Percentiles rank a stretch among this genome's conserved stretches.
Conservation (phyloP, 2,797 vertebrate genomes). For the Halcyon badia region DNA sequence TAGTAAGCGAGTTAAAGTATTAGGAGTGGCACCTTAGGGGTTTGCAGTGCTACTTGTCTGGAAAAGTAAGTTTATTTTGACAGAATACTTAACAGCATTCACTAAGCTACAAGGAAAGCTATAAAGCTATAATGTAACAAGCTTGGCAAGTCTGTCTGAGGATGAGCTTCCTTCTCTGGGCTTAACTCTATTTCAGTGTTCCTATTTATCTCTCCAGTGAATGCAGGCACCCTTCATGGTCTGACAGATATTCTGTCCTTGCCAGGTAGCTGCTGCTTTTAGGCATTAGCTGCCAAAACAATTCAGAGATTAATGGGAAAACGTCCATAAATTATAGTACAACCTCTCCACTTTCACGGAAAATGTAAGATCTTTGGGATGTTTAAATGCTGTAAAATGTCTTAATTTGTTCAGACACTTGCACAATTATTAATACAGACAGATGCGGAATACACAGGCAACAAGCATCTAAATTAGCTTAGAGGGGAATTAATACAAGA, state of each 20-base stretch:
- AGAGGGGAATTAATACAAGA: slow-evolving; percentile 52
- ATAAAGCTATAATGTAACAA: slow-evolving; percentile 43
- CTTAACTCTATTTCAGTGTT: slow-evolving; percentile 37
- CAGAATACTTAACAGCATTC: slow-evolving; percentile 33
- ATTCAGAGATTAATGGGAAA: slow-evolving; percentile 59
- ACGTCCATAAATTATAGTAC: slow-evolving; percentile 55
- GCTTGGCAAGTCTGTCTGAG: slow-evolving; percentile 37
- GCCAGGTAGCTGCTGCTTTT: slow-evolving; percentile 71
- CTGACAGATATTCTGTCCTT: slow-evolving; percentile 68
- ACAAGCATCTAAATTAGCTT: slow-evolving; percentile 57
- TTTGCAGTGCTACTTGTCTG: slow-evolving; percentile 18
- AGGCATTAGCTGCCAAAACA: slow-evolving; percentile 68
- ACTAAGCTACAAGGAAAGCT: slow-evolving; percentile 25
- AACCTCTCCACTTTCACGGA: neutral
- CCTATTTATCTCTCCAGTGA: slow-evolving; percentile 48
- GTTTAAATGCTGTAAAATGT: slow-evolving; percentile 64
- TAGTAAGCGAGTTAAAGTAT: neutral
- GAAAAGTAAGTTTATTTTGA: slow-evolving; percentile 56
- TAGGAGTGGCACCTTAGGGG: neutral
- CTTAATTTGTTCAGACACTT: slow-evolving; percentile 64
- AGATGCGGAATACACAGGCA: slow-evolving; percentile 32
- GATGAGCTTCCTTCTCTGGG: slow-evolving; percentile 10
- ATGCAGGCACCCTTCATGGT: slow-evolving; percentile 36
- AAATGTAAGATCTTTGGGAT: slow-evolving; percentile 48
- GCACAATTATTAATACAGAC: slow-evolving; percentile 57